Evolutionary conservation across 1,140 invertebrate species (phyloP).

Genomic region (Papilio aristodemus): DNA sequence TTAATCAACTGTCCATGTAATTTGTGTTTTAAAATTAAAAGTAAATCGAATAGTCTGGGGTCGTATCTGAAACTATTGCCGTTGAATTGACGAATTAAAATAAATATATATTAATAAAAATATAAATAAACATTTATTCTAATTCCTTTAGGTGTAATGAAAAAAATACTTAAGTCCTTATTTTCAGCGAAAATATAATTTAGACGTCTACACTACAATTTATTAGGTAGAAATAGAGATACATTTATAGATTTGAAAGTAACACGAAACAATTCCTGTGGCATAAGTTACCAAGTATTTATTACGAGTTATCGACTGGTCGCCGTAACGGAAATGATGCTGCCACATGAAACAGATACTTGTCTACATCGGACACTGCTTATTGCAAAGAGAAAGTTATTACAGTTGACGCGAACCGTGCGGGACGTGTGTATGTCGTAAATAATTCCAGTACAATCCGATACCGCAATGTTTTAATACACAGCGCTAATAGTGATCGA

Average conservation of each 20-base stretch:
- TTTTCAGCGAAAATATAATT: neutral
- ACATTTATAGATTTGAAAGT: neutral
- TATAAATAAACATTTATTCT: no score
- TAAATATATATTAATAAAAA: neutral
- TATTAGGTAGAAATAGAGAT: neutral
- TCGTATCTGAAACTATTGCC: neutral
- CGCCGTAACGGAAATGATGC: conserved; percentile 20
- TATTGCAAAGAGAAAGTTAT: conserved; percentile 48
- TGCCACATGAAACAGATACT: conserved; percentile 25
- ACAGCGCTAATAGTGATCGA: neutral
- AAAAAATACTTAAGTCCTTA: no score
- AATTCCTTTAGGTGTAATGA: no score
- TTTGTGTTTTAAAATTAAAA: conserved; percentile 23
- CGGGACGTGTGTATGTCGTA: neutral
- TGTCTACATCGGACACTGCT: conserved; percentile 38
- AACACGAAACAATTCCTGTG: conserved; percentile 12
- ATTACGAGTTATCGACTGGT: conserved; percentile 16
- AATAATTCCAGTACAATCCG: conserved; percentile 12
- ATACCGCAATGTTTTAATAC: neutral
- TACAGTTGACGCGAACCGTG: conserved; percentile 14
- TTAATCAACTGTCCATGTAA: conserved; percentile 13
- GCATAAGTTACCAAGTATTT: conserved; percentile 29
- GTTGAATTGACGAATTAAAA: neutral
- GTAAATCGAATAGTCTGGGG: neutral
- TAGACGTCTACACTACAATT: neutral